These are phyloP conservation scores for Clivina fossor DNA, from an alignment of 2,888 invertebrate genomes.

Conservation along the genomic window DNA sequence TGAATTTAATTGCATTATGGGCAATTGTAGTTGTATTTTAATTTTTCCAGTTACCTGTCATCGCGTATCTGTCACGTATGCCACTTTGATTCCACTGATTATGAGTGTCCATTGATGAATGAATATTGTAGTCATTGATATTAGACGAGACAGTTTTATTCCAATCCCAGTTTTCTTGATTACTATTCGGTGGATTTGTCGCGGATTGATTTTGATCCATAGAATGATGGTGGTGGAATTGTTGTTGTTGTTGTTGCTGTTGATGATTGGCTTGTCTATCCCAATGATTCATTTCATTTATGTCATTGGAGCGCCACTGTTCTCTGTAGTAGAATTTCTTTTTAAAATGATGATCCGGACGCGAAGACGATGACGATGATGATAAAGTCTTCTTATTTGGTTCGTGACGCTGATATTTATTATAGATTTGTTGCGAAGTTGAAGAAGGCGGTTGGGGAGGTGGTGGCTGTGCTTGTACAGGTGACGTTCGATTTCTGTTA, in stretches of 20 bases:
- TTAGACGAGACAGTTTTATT: conserved; percentile 14
- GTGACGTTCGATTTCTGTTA: conserved; percentile 53
- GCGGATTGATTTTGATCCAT: conserved; percentile 35
- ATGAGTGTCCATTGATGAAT: conserved; percentile 2
- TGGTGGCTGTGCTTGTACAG: conserved; percentile 57
- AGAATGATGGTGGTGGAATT: conserved; percentile 40
- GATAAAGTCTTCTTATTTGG: conserved; percentile 50
- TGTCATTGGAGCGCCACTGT: conserved; percentile 60
- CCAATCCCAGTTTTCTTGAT: conserved; percentile 74
- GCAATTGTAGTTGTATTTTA: conserved; percentile 47
- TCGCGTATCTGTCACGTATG: conserved; percentile 12
- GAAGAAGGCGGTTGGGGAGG: too few relatives aligned
- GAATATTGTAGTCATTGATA: conserved; percentile 29
- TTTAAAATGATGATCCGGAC: conserved; percentile 72
- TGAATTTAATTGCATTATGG: too few relatives aligned
- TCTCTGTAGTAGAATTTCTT: conserved; percentile 76
- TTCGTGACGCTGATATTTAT: conserved; percentile 63
- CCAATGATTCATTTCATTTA: conserved; percentile 15
- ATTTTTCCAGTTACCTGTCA: conserved; percentile 47
- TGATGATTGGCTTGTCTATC: conserved; percentile 24
- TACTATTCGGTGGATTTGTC: conserved; percentile 62
- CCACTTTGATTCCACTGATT: conserved; percentile 20
- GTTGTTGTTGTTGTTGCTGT: conserved; percentile 50
- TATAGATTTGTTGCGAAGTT: too few relatives aligned
- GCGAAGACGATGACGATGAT: too few relatives aligned